Base-by-base conservation (phyloP, 2,113 vertebrate genomes). In the Anthoscopus minutus region DNA sequence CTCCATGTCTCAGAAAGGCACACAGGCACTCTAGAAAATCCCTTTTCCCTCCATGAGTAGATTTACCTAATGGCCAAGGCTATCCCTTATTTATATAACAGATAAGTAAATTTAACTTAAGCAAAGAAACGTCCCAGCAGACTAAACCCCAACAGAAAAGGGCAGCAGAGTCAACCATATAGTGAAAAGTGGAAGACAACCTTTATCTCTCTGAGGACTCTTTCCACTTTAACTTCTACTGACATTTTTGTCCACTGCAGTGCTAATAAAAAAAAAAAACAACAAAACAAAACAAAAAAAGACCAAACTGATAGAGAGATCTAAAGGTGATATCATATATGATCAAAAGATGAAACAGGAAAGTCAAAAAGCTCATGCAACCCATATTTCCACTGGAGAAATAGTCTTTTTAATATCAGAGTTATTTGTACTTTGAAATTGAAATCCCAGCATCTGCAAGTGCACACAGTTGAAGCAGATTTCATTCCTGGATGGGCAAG, bases 391-490 rank as follows among this genome's bases (percentile, higher is more conserved):
- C 95, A 94, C 40, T 33, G 56, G 66, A 85, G 60, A 96, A 90
- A 94, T 5, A 79, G 54, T 31, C 85, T 85, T 95, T 94, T 95
- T 78, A 95, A 93, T 96, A 95, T 94, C 87, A 92, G 87, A 94
- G 82, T 88, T 94, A 62, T 95, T 96, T 95, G 83, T 61, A 86
- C 89, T 97, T 96, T 93, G 94, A 96, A 96, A 96, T 93, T 96
- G 93, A 96, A 96, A 96, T 94, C 80, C 37, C 45, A 78, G 57
- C 74, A 96, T 90, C 87, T 94, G 83, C 89, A 94, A 96, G 70
- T 28, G 50, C 38, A 64, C 0, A 17, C 78, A 91, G 91, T 64
- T 92, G 60, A 88, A 92, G 70, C 2, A 64, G 31, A 91, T 80
- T 81, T 87, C 89, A 69, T 50, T 92, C 44, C 85, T 82, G 72